Evolutionary conservation across 2,797 vertebrate genomes (phyloP).

Genomic region (Gallinago nigripennis): DNA sequence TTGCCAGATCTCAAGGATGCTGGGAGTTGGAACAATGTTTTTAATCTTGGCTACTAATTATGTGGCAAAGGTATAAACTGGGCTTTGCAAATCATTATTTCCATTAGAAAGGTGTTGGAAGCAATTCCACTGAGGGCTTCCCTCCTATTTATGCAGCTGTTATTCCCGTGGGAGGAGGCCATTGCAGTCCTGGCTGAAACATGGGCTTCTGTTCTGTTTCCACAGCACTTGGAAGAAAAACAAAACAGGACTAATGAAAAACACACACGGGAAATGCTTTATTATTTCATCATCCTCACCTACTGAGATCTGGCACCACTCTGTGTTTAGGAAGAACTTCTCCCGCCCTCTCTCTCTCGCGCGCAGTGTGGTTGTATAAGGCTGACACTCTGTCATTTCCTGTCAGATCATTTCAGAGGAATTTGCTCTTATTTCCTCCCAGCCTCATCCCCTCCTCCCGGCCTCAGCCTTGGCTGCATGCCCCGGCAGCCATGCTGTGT

Average conservation of each 20-base stretch:
- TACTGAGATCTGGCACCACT: constrained; percentile 91
- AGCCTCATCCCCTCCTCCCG: constrained; percentile 65
- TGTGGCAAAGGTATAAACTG: constrained; percentile 80
- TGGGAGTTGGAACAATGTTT: constrained; percentile 81
- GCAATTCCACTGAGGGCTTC: constrained; percentile 77
- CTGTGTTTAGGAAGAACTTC: constrained; percentile 85
- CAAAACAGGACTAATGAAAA: constrained; percentile 97
- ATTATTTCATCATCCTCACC: constrained; percentile 99
- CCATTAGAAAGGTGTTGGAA: constrained; percentile 90
- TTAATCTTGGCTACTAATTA: constrained; percentile 84
- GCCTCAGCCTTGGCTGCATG: constrained; percentile 76
- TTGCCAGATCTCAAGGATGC: constrained; percentile 83
- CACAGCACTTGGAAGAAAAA: constrained; percentile 98
- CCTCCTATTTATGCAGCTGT: constrained; percentile 90
- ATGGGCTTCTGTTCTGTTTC: constrained; percentile 95
- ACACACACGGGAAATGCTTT: constrained; percentile 99
- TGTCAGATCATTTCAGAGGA: constrained; percentile 91
- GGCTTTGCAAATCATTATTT: constrained; percentile 95
- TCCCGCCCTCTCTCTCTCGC: constrained; percentile 74
- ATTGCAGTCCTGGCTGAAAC: constrained; percentile 87
- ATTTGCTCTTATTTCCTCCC: constrained; percentile 94
- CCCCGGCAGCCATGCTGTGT: constrained; percentile 77
- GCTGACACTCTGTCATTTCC: constrained; percentile 92
- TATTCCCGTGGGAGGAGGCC: constrained; percentile 86
- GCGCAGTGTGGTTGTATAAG: constrained; percentile 74